Conservation (phyloP, 2,113 vertebrate species). For the Microcebus ravelobensis region DNA sequence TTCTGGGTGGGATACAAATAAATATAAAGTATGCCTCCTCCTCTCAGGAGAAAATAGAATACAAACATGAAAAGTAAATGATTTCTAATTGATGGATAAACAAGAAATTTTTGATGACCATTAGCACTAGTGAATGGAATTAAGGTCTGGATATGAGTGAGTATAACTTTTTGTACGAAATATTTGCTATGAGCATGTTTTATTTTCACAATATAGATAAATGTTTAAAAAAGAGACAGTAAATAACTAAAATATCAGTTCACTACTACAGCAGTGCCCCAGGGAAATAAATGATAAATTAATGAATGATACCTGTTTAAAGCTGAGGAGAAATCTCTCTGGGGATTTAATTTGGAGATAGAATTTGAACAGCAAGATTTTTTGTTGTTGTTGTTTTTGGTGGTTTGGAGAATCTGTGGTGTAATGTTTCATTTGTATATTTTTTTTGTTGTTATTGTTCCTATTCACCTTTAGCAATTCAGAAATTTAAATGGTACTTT, state of each 20-base stretch:
- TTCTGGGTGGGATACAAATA: neutral
- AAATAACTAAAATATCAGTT: neutral
- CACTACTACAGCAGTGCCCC: neutral
- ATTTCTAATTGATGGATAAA: neutral
- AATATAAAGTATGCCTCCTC: neutral
- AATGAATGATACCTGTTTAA: neutral
- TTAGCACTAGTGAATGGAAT: neutral
- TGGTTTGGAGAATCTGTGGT: neutral
- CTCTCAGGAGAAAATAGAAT: neutral
- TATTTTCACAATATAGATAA: constrained; percentile 27
- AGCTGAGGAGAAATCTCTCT: neutral
- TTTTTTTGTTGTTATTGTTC: neutral
- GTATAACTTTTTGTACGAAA: neutral
- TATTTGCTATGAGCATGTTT: constrained; percentile 1
- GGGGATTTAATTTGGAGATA: neutral
- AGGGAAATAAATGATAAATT: neutral
- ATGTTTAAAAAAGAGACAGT: neutral
- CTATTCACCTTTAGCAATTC: constrained; percentile 1
- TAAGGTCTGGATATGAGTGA: neutral
- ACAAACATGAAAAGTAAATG: constrained; percentile 2
- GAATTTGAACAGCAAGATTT: constrained; percentile 28
- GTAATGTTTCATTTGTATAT: neutral
- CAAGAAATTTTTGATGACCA: neutral
- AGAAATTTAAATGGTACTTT: constrained; percentile 39
- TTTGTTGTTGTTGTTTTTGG: neutral